Base-by-base conservation (phyloP, 2,113 vertebrate species). In the Balaeniceps rex region DNA sequence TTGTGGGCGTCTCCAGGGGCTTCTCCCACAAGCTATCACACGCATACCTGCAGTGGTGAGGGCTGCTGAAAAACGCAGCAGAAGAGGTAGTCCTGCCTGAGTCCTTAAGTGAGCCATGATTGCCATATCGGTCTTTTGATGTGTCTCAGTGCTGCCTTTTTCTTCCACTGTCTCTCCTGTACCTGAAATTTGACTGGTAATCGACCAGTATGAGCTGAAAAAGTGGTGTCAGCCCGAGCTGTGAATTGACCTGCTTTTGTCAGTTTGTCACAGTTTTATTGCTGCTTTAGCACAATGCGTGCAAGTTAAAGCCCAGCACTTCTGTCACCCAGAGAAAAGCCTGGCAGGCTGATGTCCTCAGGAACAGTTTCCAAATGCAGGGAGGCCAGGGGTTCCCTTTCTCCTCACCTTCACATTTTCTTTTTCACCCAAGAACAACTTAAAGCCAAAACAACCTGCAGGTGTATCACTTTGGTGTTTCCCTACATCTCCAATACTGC, bases 231-330 rank as follows among this genome's bases (percentile, higher is more conserved):
- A 89, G 87, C 81, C 91, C 61, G 82, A 93, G 86, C 92, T 96
- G 96, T 92, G 96, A 96, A 95, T 92, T 93, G 94, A 94, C 94
- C 88, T 88, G 91, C 90, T 96, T 97, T 94, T 97, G 88, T 87
- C 95, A 87, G 83, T 92, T 93, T 95, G 83, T 84, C 94, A 95
- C 83, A 61, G 70, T 84, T 95, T 95, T 91, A 96, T 76, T 93
- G 82, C 84, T 96, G 78, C 91, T 90, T 96, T 96, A 96, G 84
- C 94, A 93, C 83, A 46, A 54, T 3, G 65, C 0, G 0, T 47
- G 47, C 1, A 14, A 28, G 72, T 42, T 87, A 55, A 93, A 95
- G 65, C 88, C 92, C 68, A 24, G 86, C n/a, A 15, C 19, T 66
- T 88, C 33, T 57, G 77, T 92, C 76, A 91, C 61, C 88, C 9